phyloP scores from a whole-genome alignment of 2,797 vertebrate genomes.

The Eulemur mongoz region DNA sequence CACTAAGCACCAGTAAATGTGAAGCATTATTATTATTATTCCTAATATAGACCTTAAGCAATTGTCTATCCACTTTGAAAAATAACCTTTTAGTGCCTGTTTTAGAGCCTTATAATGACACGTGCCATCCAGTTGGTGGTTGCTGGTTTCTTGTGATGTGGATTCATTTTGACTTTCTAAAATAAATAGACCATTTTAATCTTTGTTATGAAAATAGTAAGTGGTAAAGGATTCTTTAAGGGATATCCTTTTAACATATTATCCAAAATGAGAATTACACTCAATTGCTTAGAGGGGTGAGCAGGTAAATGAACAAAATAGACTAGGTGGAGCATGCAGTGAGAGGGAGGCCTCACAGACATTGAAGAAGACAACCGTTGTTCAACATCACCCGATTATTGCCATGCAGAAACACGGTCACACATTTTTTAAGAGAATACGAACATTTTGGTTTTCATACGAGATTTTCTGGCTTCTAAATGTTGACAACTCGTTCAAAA shows the following conservation, averaged over 20 bases:
- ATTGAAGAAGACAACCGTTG: background rate
- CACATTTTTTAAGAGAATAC: background rate
- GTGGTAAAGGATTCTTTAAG: background rate
- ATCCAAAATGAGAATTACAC: background rate
- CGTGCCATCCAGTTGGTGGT: background rate
- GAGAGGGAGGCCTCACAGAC: background rate
- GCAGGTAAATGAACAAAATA: background rate
- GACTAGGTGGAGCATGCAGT: too few relatives aligned
- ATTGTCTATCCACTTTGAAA: background rate
- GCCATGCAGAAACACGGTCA: background rate
- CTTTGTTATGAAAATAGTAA: background rate
- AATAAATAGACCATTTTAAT: background rate
- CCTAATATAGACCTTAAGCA: background rate
- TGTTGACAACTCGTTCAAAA: background rate
- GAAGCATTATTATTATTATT: background rate
- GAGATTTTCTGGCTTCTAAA: background rate
- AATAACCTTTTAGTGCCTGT: background rate
- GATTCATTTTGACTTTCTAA: background rate
- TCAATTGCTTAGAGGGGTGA: background rate
- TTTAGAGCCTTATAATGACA: background rate
- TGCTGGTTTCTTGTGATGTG: background rate
- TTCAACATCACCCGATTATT: background rate
- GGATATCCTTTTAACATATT: background rate
- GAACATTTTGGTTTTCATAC: background rate
- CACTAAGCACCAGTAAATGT: background rate